Evolutionary conservation across 2,888 invertebrate species (phyloP), one percentile per base, ranked within the genome.

Genomic region (Torymus texanus): DNA sequence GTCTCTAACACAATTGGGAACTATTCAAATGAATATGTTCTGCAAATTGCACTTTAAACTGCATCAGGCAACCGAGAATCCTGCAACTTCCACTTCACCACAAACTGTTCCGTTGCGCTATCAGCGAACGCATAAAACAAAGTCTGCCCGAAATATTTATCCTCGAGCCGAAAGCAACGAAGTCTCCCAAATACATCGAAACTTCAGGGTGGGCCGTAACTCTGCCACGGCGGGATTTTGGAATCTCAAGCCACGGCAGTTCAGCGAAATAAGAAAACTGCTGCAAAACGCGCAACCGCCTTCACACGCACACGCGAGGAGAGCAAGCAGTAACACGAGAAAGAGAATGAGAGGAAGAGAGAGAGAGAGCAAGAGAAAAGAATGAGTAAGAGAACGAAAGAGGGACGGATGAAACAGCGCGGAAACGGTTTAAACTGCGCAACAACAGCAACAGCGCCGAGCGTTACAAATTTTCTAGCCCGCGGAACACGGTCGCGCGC

Each of bases 401-500:
- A 68, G 16, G 16, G 56, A 14, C 29, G 24, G 24, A 66, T 75
- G 67, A 76, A 80, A 56, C n/a, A 53, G 51, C 50, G 51, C 50
- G 78, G 79, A 80, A 85, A 83, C 75, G 76, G 79, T 75, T 82
- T 70, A 78, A 83, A 84, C 82, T 79, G 80, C 72, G 41, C 41
- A 41, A 41, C 41, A 41, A 41, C 41, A 81, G 55, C 77, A 81
- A 70, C 72, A 76, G 76, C 65, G 80, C 41, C 70, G 70, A 75
- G 75, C 82, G 80, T 80, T 78, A 82, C 81, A 74, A 83, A 83
- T 84, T 83, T 85, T 84, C 82, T 72, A 82, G 62, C 75, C 76
- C 83, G 75, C 78, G 76, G 83, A 84, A 80, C 82, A 82, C 71
- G 79, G 82, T 83, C 77, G 83, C 83, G 82, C 82, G 85, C 84